Percentiles rank a stretch among this genome's conserved stretches.
phyloP scores from a whole-genome alignment of 2,797 vertebrate species.

The Sciurus carolinensis region DNA sequence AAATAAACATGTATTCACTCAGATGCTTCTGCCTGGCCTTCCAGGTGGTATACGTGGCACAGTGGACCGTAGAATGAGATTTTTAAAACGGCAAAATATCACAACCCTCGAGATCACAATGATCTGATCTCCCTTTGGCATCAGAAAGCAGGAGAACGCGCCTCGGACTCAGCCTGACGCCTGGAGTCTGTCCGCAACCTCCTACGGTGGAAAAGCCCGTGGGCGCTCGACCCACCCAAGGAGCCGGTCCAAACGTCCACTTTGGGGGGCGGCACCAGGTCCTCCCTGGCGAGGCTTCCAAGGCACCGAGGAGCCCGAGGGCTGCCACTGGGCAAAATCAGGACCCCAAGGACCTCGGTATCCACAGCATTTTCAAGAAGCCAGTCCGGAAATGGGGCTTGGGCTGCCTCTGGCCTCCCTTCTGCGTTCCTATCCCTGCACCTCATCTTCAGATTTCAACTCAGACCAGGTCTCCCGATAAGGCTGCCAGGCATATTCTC shows the following conservation, averaged over 20 bases:
- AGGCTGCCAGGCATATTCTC: not conserved
- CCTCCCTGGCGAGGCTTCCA: not conserved
- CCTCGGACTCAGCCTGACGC: not conserved
- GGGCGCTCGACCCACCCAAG: fast-evolving
- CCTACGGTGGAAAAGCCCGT: not conserved
- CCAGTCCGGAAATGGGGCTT: not conserved
- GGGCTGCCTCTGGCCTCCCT: not conserved
- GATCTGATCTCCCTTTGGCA: not conserved
- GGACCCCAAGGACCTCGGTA: not conserved
- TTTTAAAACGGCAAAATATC: not conserved
- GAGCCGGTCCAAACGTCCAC: not conserved
- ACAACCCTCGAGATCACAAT: fast-evolving
- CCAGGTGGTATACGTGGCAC: not conserved
- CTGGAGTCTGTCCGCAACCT: not conserved
- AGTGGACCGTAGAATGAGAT: not conserved
- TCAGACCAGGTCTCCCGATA: not conserved
- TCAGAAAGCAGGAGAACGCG: not conserved
- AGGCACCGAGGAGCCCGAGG: not conserved
- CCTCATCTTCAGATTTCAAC: not conserved
- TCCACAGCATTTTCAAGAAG: not conserved
- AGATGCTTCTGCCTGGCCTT: not conserved
- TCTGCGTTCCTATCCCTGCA: fast-evolving
- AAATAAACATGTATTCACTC: not conserved
- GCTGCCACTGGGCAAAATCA: not conserved
- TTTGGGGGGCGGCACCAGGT: fast-evolving